Evolutionary conservation across 2,888 invertebrate species (phyloP).

Genomic region (Gerris lacustris): DNA sequence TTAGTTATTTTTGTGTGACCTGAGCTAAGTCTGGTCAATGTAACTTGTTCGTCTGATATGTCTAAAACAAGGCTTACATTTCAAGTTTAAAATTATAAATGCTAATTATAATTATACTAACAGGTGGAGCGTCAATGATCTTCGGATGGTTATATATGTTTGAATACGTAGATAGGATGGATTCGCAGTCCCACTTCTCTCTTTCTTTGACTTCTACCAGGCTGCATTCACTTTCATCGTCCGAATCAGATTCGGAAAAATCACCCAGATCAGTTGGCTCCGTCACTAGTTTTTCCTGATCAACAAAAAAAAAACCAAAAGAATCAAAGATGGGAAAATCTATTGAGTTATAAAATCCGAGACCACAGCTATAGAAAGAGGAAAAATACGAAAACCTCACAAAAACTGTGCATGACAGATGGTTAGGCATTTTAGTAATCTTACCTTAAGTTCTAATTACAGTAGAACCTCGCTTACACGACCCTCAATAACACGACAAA

Average conservation of each 20-base stretch:
- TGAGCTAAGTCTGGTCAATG: no score
- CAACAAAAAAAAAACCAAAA: background rate
- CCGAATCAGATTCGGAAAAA: background rate
- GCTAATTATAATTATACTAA: background rate
- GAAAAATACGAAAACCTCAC: no score
- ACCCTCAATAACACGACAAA: no score
- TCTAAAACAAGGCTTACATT: conserved; percentile 7
- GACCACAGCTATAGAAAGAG: no score
- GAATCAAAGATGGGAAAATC: no score
- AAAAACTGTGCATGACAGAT: no score
- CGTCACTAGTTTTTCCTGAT: conserved; percentile 34
- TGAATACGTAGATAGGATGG: conserved; percentile 78
- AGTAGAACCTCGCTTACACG: no score
- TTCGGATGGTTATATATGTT: conserved; percentile 87
- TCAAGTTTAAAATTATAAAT: background rate
- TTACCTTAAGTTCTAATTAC: no score
- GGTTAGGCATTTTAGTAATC: no score
- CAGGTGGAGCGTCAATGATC: conserved; percentile 58
- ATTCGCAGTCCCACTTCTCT: conserved; percentile 65
- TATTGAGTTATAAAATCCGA: no score
- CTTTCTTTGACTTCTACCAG: conserved; percentile 38
- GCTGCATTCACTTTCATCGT: conserved; percentile 44
- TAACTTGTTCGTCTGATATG: no score
- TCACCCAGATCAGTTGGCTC: background rate
- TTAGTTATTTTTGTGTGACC: no score